These are phyloP conservation scores for Heliconius ethilla DNA, from an alignment of 2,888 invertebrate genomes.

Conservation along the genomic window DNA sequence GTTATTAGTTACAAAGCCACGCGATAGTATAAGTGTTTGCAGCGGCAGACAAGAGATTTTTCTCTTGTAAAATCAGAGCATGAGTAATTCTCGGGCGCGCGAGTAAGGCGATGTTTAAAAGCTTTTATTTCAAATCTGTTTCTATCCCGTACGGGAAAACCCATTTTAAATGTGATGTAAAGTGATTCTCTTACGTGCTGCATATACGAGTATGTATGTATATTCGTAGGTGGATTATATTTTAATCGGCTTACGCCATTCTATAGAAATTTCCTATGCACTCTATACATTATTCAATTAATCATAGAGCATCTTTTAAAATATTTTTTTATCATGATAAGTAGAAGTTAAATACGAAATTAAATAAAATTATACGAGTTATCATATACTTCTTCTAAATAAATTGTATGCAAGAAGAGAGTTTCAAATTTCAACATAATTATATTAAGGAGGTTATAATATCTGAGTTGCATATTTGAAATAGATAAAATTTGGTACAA, in stretches of 20 bases:
- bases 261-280: slow-evolving; percentile 5
- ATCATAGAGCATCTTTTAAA: neutral
- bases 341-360: no score
- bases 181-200: slow-evolving; percentile 19
- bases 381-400: no score
- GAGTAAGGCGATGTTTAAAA: slow-evolving; percentile 33
- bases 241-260: slow-evolving; percentile 18
- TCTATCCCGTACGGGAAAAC: slow-evolving; percentile 17
- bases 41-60: slow-evolving; percentile 23
- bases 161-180: slow-evolving; percentile 18
- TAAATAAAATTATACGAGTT: no score
- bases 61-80: slow-evolving; percentile 27
- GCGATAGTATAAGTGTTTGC: slow-evolving; percentile 6
- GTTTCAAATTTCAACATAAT: neutral
- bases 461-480: neutral
- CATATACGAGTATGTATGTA: neutral
- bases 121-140: slow-evolving; percentile 27
- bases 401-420: no score
- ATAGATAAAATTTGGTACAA: neutral
- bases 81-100: slow-evolving; percentile 32
- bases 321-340: no score
- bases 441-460: neutral
- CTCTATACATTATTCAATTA: neutral
- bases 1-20: no score
- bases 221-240: slow-evolving; percentile 18